Evolutionary conservation across 2,888 invertebrate genomes (phyloP).

Genomic region (Ochropacha duplaris): DNA sequence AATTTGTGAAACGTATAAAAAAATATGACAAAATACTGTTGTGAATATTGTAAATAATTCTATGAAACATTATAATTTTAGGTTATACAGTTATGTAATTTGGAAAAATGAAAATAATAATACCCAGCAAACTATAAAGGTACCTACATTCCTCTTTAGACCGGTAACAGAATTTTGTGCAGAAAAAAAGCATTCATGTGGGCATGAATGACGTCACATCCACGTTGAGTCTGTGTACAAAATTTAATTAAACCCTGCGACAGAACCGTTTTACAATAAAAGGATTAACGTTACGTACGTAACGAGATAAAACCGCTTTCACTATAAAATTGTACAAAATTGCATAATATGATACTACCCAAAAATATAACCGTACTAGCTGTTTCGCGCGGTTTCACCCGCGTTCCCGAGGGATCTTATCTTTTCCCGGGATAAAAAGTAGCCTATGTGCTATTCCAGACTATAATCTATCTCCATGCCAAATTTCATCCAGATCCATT

Average conservation of each 20-base stretch:
- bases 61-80: too few species aligned
- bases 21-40: not conserved
- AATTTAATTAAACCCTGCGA: conserved; percentile 49
- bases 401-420: too few species aligned
- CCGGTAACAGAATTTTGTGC: conserved; percentile 1
- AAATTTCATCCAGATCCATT: too few species aligned
- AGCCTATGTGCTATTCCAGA: too few species aligned
- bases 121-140: not conserved
- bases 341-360: not conserved
- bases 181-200: conserved; percentile 11
- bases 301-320: not conserved
- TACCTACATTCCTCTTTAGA: not conserved
- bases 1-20: not conserved
- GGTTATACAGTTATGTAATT: too few species aligned
- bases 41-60: not conserved
- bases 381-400: too few species aligned
- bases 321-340: not conserved
- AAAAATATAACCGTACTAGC: not conserved
- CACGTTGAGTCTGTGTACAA: conserved; percentile 27
- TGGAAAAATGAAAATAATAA: not conserved
- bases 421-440: too few species aligned
- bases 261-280: conserved; percentile 17
- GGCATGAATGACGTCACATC: conserved; percentile 33
- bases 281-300: conserved; percentile 11
- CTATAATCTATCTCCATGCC: too few species aligned